Base-by-base conservation (phyloP, 2,888 invertebrate genomes). In the Gasteruption jaculator region DNA sequence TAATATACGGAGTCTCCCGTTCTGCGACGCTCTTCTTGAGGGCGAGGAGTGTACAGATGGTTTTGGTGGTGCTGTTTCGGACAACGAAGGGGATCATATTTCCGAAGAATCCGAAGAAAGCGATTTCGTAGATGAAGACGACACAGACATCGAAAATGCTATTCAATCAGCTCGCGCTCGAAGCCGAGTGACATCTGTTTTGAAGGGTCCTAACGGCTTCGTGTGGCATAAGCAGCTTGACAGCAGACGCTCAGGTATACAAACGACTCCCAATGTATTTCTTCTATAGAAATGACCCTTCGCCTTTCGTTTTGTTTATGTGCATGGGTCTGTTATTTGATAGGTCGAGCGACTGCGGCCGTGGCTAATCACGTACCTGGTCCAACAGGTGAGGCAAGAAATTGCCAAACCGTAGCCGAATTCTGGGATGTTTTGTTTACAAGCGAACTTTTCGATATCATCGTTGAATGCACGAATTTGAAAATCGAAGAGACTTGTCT, bases 351-450 rank as follows among this genome's bases (percentile, higher is more conserved):
- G n/a, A n/a, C n/a, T n/a, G n/a, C n/a, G n/a, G 8, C 8, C n/a
- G n/a, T 24, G 24, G 24, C 8, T 24, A 8, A 8, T n/a, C n/a
- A n/a, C n/a, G 43, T 15, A 4, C 20, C 41, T 27, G 37, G 38
- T 8, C 36, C 41, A 8, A 14, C 12, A 12, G 32, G 44, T 12
- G 15, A 22, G 14, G 43, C 43, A 6, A 18, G n/a, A 3, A 27
- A 46, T 35, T 30, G 16, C 3, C 5, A 36, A 21, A 44, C 16
- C 4, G 32, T 46, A 3, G 18, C 3, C 1, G 25, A 45, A 36
- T 42, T 47, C 21, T 47, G 47, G 43, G 26, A 47, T 11, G 29
- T 30, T 12, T 20, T 47, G 5, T 45, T 45, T 31, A 7, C 30
- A 1, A 26, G 15, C 3, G 14, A 39, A 21, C 31, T 45, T 2